Evolutionary conservation across 2,113 vertebrate species (phyloP).

Genomic region (Sardina pilchardus): DNA sequence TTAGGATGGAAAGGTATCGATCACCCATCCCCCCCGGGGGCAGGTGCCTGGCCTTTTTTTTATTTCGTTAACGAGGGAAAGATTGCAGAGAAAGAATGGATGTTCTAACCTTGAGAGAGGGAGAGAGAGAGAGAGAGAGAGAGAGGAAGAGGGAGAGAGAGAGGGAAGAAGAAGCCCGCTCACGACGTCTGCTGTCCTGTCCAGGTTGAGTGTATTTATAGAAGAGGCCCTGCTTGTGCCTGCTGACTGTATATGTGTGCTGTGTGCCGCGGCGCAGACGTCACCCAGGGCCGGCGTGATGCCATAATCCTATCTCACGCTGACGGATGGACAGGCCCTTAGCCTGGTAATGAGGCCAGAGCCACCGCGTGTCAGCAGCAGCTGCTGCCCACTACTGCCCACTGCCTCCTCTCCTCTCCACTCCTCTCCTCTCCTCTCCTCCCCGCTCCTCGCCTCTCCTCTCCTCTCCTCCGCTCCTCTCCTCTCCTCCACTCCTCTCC

Average conservation of each 20-base stretch:
- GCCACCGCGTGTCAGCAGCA: slow-evolving; percentile 31
- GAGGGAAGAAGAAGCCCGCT: not conserved
- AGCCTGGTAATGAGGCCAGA: slow-evolving; percentile 42
- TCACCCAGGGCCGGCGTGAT: slow-evolving; percentile 23
- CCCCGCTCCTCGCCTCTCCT: too few species aligned
- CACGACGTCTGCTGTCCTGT: not conserved
- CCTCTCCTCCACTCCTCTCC: not conserved
- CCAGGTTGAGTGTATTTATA: slow-evolving; percentile 30
- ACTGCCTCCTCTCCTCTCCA: not conserved
- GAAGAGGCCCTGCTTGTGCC: not conserved
- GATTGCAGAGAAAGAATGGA: slow-evolving; percentile 25
- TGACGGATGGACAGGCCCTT: slow-evolving; percentile 37
- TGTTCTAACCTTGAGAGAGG: slow-evolving; percentile 28
- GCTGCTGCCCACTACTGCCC: slow-evolving; percentile 17
- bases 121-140: not conserved
- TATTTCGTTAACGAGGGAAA: slow-evolving; percentile 1
- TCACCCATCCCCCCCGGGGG: slow-evolving; percentile 23
- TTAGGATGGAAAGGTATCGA: slow-evolving; percentile 34
- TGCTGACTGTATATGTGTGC: slow-evolving; percentile 3
- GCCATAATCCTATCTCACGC: slow-evolving; percentile 28
- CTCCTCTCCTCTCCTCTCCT: not conserved
- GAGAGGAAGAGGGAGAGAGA: not conserved
- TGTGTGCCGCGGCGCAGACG: slow-evolving; percentile 12
- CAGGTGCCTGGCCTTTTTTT: not conserved
- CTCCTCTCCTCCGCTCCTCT: not conserved